These are phyloP conservation scores for Ectobius pallidus DNA, from an alignment of 2,888 invertebrate genomes.

Conservation along the genomic window DNA sequence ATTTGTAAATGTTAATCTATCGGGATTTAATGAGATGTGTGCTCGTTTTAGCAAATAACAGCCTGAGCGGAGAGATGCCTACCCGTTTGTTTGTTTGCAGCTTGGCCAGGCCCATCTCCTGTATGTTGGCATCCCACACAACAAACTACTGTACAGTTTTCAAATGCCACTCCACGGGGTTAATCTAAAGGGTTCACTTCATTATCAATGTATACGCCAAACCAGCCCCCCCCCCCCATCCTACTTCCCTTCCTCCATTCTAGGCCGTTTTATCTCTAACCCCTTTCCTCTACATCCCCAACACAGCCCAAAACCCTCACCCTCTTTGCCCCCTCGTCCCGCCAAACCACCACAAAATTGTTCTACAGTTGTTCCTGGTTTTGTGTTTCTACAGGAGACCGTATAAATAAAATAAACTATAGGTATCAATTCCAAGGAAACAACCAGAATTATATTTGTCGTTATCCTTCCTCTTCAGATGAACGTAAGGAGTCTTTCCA, in stretches of 20 bases:
- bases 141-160: conserved; percentile 14
- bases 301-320: not conserved
- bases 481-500: too few species aligned
- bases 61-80: too few species aligned
- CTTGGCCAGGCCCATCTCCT: not conserved
- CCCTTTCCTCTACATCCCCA: not conserved
- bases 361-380: not conserved
- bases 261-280: not conserved
- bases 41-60: not conserved
- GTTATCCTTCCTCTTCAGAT: too few species aligned
- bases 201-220: conserved; percentile 11
- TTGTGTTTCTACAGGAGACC: not conserved
- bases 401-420: not conserved
- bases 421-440: not conserved
- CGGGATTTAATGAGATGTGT: conserved; percentile 13
- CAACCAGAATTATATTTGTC: too few species aligned
- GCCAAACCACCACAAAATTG: not conserved
- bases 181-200: not conserved
- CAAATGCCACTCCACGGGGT: not conserved
- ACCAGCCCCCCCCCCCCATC: not conserved
- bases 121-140: not conserved
- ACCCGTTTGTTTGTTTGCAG: too few species aligned
- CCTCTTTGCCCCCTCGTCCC: not conserved
- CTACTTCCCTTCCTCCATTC: not conserved
- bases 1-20: conserved; percentile 9